These are phyloP conservation scores for Grallaria varia DNA, from an alignment of 2,113 vertebrate species.

Conservation along the genomic window DNA sequence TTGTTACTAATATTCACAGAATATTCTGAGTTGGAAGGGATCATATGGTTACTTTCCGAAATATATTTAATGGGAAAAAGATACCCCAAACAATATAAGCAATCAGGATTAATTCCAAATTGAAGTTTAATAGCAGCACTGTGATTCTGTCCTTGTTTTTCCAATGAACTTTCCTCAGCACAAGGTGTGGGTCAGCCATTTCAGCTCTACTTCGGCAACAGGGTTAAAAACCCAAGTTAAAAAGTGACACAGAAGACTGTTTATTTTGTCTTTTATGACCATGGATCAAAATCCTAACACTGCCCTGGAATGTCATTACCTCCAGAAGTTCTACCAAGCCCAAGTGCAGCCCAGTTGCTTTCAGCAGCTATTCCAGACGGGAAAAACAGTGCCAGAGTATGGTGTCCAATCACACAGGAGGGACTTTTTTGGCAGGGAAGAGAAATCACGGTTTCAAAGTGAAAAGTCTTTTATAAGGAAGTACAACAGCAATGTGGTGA, in stretches of 20 bases:
- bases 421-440: background rate
- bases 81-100: background rate
- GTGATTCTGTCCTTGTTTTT: background rate
- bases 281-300: background rate
- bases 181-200: background rate
- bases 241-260: background rate
- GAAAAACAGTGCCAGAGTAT: background rate
- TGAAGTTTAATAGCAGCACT: background rate
- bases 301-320: background rate
- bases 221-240: background rate
- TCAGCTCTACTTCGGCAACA: background rate
- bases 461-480: background rate
- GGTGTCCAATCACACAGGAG: background rate
- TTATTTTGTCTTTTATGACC: background rate
- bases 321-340: background rate
- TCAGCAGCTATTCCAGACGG: background rate
- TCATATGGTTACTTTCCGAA: background rate
- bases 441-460: background rate
- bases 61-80: background rate
- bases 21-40: background rate
- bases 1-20: background rate
- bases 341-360: background rate
- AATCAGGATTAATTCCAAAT: background rate
- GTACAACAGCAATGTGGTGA: background rate
- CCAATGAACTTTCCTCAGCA: background rate